Evolutionary conservation across 2,113 vertebrate genomes (phyloP), one percentile per base, ranked within the genome.

Genomic region (Upupa epops): DNA sequence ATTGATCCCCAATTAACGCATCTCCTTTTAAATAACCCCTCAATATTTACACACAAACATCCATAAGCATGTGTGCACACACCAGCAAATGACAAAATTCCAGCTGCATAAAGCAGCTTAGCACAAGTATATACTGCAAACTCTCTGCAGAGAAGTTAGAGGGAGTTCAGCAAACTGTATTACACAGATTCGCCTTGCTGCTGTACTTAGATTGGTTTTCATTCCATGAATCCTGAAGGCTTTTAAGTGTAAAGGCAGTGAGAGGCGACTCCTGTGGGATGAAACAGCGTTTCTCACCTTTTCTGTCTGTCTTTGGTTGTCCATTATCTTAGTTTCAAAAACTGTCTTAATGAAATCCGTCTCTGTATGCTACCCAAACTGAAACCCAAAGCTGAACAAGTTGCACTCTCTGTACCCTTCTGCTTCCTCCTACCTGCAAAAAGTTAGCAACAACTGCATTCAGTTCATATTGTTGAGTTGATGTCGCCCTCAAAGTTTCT

Each of bases 41-140:
- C 69, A 89, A 90, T 77, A 86, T 81, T 83, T 84, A 71, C 84
- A 72, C 77, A 89, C 66, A 92, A 81, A 75, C 58, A 69, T 26
- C 74, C 76, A 61, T 8, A 32, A 83, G 40, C 54, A 84, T 29
- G 74, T 1, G 4, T 2, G 0, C 61, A 65, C 34, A 89, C 63
- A 75, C n/a, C 2, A 1, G 28, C 0, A 0, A 75, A 64, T 61
- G 9, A 74, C 25, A 74, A 68, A 91, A 83, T 29, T 68, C 37
- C 69, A 86, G 60, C 51, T 86, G 19, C n/a, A 68, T 78, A 49
- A 54, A 81, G 77, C n/a, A 56, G 49, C 73, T 88, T 17, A 83
- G 56, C 14, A 54, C 22, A 69, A 88, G 29, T 20, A 72, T 51
- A 36, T 65, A 54, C 46, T 65, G 46, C 87, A 86, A 83, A 86